Evolutionary conservation across 2,888 invertebrate genomes (phyloP).

Genomic region (Dasypogon diadema): DNA sequence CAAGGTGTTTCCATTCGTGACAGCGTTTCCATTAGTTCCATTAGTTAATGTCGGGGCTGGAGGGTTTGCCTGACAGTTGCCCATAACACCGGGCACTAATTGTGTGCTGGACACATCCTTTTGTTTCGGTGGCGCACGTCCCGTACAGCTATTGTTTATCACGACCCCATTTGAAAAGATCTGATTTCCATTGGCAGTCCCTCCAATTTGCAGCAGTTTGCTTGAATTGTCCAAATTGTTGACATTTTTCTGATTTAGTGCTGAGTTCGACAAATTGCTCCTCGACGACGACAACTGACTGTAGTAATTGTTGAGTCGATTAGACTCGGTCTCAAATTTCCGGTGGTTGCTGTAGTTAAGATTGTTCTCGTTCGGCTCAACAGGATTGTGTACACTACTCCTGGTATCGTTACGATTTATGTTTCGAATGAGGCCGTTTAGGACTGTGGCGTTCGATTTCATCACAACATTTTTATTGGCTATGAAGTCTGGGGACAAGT

Average conservation of each 20-base stretch:
- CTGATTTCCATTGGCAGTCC: constrained; percentile 18
- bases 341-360: constrained; percentile 61
- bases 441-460: constrained; percentile 65
- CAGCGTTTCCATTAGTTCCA: constrained; percentile 43
- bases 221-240: constrained; percentile 51
- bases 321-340: constrained; percentile 67
- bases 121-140: constrained; percentile 19
- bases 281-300: constrained; percentile 65
- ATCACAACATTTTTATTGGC: constrained; percentile 66
- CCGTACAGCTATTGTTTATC: constrained; percentile 45
- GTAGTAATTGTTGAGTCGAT: constrained; percentile 67
- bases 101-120: constrained; percentile 23
- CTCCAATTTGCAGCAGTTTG: constrained; percentile 48
- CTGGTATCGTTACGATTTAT: constrained; percentile 60
- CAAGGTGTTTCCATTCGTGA: constrained; percentile 37
- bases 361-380: constrained; percentile 42
- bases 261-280: constrained; percentile 58
- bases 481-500: constrained; percentile 62
- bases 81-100: background rate
- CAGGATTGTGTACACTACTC: background rate
- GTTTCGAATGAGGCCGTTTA: constrained; percentile 67
- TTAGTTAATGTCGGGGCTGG: constrained; percentile 31
- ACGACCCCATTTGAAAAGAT: constrained; percentile 54
- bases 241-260: constrained; percentile 51
- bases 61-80: constrained; percentile 17